These are phyloP conservation scores for Eidolon helvum DNA, from an alignment of 2,113 vertebrate genomes.

Conservation along the genomic window DNA sequence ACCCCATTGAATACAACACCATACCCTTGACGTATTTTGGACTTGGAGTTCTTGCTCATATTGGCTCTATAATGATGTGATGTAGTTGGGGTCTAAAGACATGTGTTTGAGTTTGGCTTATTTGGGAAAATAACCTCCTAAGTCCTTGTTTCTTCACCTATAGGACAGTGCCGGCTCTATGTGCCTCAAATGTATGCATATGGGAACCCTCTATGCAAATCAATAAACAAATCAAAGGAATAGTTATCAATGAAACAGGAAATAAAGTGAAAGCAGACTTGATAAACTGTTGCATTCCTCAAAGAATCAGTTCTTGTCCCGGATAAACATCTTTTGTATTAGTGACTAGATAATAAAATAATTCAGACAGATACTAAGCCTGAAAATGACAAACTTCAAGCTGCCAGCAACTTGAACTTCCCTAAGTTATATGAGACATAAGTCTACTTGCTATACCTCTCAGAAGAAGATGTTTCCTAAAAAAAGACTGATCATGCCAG, in stretches of 20 bases:
- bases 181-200: accelerated
- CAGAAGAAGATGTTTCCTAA: not conserved
- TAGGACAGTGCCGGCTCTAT: not conserved
- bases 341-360: not conserved
- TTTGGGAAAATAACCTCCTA: not conserved
- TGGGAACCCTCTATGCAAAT: not conserved
- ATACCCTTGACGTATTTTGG: accelerated
- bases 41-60: too few species aligned
- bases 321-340: not conserved
- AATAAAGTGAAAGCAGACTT: accelerated
- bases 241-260: accelerated
- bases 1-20: accelerated
- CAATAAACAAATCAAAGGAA: accelerated
- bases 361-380: accelerated
- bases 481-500: accelerated
- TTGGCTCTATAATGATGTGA: not conserved
- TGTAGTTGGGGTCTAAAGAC: not conserved
- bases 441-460: accelerated
- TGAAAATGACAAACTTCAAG: too few species aligned
- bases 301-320: not conserved
- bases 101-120: not conserved
- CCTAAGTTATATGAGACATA: not conserved
- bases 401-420: not conserved
- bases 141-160: not conserved
- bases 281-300: accelerated